Evolutionary conservation across 2,797 vertebrate species (phyloP).

Genomic region (Pantherophis vulpinus): DNA sequence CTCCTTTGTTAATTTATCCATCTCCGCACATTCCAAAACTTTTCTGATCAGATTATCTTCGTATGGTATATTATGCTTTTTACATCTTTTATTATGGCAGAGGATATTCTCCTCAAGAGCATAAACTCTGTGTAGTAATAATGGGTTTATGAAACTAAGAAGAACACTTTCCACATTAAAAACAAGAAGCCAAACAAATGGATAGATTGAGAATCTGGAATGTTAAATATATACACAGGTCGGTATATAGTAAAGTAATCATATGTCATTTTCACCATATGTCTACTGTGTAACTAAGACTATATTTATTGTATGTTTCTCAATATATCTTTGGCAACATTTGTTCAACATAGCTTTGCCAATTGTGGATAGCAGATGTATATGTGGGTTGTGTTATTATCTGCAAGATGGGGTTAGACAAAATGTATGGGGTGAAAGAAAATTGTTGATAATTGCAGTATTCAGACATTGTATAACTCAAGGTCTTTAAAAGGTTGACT

Average conservation of each 20-base stretch:
- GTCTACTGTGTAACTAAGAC: background rate
- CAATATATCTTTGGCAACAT: background rate
- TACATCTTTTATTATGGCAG: background rate
- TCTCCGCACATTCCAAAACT: too few species aligned
- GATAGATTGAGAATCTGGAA: background rate
- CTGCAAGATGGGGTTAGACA: background rate
- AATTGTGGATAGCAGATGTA: background rate
- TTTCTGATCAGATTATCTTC: too few species aligned
- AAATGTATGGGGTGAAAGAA: background rate
- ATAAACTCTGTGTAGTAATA: background rate
- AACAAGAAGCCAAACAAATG: background rate
- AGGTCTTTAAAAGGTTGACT: background rate
- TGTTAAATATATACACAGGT: background rate
- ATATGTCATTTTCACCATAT: background rate
- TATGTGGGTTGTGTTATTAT: background rate
- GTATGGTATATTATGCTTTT: background rate
- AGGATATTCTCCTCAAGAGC: background rate
- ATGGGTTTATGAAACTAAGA: background rate
- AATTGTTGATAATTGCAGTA: background rate
- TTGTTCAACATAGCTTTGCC: background rate
- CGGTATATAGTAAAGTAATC: background rate
- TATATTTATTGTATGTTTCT: background rate
- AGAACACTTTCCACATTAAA: constrained; percentile 5
- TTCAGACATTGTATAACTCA: background rate
- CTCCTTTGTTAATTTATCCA: too few species aligned